Conservation (phyloP, 2,797 vertebrate species). For the Siniperca obscura region DNA sequence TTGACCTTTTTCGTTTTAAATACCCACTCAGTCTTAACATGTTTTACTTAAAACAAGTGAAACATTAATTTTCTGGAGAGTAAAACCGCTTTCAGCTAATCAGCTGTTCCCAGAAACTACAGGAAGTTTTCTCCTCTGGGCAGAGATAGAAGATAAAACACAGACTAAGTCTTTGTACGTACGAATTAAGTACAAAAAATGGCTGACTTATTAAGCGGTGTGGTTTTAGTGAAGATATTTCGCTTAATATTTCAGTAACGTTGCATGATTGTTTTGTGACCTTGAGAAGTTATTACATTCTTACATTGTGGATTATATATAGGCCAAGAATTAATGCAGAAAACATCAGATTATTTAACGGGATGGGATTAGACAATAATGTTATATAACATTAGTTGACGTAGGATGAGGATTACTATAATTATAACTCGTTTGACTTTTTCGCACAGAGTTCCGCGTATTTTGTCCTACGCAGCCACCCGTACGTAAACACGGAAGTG, state of each 20-base stretch:
- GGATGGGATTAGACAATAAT: background rate
- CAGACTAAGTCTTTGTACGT: background rate
- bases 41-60: background rate
- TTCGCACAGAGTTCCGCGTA: fast-evolving
- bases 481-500: constrained; percentile 72
- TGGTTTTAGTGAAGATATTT: background rate
- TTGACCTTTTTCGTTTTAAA: too few relatives aligned
- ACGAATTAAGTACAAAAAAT: background rate
- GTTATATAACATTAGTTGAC: background rate
- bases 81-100: too few relatives aligned
- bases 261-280: background rate
- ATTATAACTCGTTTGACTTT: background rate
- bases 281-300: background rate
- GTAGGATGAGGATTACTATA: fast-evolving
- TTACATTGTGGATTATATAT: background rate
- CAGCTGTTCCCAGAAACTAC: background rate
- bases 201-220: background rate
- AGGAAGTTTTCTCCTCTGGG: background rate
- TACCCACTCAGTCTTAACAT: too few relatives aligned
- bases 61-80: background rate
- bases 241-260: background rate
- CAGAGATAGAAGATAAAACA: background rate
- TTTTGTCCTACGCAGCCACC: constrained; percentile 51
- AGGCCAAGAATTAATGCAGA: background rate
- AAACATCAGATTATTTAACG: background rate